phyloP scores from a whole-genome alignment of 2,113 vertebrate genomes.

The Gallinago jamesoni region DNA sequence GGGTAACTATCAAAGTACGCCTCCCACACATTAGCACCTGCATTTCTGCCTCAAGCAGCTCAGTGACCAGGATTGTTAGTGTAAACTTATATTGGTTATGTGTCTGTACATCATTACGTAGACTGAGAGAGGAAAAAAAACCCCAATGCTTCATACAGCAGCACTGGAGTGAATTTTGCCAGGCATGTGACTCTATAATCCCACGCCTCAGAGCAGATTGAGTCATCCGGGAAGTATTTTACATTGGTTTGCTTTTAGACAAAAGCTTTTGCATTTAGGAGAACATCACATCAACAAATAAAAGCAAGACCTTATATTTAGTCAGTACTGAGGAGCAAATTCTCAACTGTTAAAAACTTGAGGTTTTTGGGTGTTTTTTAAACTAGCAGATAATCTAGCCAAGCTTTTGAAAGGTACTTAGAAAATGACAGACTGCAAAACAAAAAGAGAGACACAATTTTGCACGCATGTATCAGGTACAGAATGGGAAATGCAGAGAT shows the following conservation, averaged over 20 bases:
- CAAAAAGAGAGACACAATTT: background rate
- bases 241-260: background rate
- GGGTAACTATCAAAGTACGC: background rate
- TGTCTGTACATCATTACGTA: background rate
- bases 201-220: background rate
- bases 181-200: background rate
- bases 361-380: background rate
- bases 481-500: background rate
- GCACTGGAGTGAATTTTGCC: background rate
- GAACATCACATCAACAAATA: background rate
- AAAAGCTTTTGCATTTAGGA: background rate
- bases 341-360: background rate
- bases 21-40: background rate
- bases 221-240: background rate
- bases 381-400: background rate
- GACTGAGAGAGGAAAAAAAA: background rate
- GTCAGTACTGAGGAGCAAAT: background rate
- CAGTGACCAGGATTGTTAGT: background rate
- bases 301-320: background rate
- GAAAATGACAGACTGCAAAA: background rate
- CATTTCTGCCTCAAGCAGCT: background rate
- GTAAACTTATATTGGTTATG: background rate
- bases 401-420: background rate
- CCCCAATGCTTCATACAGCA: background rate
- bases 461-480: background rate